Base-by-base conservation (phyloP, 2,888 invertebrate genomes). In the Pandemis corylana region DNA sequence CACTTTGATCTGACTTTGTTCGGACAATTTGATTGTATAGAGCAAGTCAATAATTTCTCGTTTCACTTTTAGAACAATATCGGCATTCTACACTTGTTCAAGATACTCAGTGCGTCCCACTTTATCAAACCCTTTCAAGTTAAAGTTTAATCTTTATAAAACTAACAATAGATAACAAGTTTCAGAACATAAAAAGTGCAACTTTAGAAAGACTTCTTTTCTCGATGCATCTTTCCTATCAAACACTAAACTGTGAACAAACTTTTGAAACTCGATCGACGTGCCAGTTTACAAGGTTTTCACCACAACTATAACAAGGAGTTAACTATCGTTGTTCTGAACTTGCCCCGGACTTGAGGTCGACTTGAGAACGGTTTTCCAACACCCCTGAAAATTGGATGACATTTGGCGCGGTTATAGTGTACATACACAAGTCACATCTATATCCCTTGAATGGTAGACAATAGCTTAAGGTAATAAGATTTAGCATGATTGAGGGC, bases 311-410 rank as follows among this genome's bases (percentile, higher is more conserved):
- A 44, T 64, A 64, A 64, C 64, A 20, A 44, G 64, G 15, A 63
- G 63, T 44, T 20, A 64, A 64, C 46, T 46, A 64, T 20, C 20
- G 64, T 64, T 42, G 63, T 42, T 63, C 46, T 46, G 7, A 64
- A 64, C 46, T 46, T 46, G 15, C 13, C 7, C 0, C 6, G 2
- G 20, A 10, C 28, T 36, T 36, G 28, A 36, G 28, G 2, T 7
- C 20, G 5, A 20, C 46, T 20, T 28, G 10, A 6, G 2, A 46
- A 42, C 12, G 15, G 42, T 13, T 15, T 20, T 59, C 28, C 12
- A 28, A 10, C n/a, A 12, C 12, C 9, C 7, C 15, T 15, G 9
- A 2, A 15, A 56, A 56, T 2, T 15, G 15, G 53, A 9, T n/a
- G 3, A 7, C 53, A 7, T n/a, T 51, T 51, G 13, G 51, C 7